These are phyloP conservation scores for Drosophila glabriapex DNA, from an alignment of 2,888 invertebrate species.

Conservation along the genomic window DNA sequence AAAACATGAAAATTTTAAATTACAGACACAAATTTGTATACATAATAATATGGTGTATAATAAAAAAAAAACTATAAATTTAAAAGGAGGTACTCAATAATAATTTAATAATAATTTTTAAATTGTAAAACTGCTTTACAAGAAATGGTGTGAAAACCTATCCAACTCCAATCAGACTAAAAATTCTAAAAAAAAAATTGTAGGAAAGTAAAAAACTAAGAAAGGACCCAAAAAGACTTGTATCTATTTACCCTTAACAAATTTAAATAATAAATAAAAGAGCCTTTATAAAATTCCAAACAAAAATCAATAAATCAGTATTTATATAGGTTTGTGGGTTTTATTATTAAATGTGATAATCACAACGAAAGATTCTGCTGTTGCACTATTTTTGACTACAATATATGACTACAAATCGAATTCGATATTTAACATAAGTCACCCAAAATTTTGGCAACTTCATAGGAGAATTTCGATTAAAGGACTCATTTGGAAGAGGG, in stretches of 20 bases:
- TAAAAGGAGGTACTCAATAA: background rate
- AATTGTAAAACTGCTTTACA: too few relatives aligned
- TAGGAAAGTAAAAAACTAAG: background rate
- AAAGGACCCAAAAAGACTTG: background rate
- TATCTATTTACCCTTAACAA: background rate
- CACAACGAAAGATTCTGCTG: background rate
- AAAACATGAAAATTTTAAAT: too few relatives aligned
- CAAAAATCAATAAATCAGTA: too few relatives aligned
- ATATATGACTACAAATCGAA: background rate
- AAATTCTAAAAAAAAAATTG: background rate
- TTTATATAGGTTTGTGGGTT: too few relatives aligned
- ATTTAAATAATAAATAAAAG: too few relatives aligned
- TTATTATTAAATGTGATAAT: background rate
- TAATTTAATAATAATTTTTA: too few relatives aligned
- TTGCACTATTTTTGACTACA: background rate
- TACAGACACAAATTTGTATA: too few relatives aligned
- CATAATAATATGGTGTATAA: too few relatives aligned
- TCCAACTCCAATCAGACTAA: background rate
- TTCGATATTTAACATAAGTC: background rate
- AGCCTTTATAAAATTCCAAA: too few relatives aligned
- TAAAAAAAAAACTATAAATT: too few relatives aligned
- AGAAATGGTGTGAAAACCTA: too few relatives aligned
- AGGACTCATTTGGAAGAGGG: constrained; percentile 13
- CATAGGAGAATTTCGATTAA: background rate
- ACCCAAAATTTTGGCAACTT: background rate